Conservation (phyloP, 2,888 invertebrate species). For the Chrysolina oricalcia region DNA sequence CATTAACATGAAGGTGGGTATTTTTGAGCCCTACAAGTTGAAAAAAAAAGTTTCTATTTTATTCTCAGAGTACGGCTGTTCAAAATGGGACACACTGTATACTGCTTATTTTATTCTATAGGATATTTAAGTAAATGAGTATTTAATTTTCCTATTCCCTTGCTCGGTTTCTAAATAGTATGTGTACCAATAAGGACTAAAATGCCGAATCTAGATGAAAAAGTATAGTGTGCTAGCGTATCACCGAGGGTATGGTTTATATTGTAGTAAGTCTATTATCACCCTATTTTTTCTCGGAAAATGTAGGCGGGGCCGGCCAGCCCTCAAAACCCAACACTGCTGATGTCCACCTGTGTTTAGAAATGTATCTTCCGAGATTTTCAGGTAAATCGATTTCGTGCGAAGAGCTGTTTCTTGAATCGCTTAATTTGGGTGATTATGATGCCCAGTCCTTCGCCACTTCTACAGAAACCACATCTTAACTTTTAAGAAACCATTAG, state of each 20-base stretch:
- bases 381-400: conserved; percentile 41
- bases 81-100: too few species aligned
- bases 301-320: conserved; percentile 12
- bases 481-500: background rate
- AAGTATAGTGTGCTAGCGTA: background rate
- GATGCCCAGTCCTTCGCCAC: background rate
- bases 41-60: too few species aligned
- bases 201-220: background rate
- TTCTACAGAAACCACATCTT: background rate
- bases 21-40: too few species aligned
- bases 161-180: too few species aligned
- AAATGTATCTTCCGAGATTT: conserved; percentile 43
- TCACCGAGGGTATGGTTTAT: conserved; percentile 11
- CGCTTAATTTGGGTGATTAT: conserved; percentile 21
- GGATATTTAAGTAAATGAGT: too few species aligned
- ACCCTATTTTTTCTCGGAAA: conserved; percentile 34
- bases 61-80: too few species aligned
- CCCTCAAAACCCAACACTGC: conserved; percentile 15
- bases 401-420: conserved; percentile 1
- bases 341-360: conserved; percentile 38
- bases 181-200: too few species aligned
- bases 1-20: too few species aligned
- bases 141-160: too few species aligned
- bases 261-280: conserved; percentile 23
- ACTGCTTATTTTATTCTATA: too few species aligned